Evolutionary conservation across 2,797 vertebrate genomes (phyloP).

Genomic region (Pseudotriccus pelzelni): DNA sequence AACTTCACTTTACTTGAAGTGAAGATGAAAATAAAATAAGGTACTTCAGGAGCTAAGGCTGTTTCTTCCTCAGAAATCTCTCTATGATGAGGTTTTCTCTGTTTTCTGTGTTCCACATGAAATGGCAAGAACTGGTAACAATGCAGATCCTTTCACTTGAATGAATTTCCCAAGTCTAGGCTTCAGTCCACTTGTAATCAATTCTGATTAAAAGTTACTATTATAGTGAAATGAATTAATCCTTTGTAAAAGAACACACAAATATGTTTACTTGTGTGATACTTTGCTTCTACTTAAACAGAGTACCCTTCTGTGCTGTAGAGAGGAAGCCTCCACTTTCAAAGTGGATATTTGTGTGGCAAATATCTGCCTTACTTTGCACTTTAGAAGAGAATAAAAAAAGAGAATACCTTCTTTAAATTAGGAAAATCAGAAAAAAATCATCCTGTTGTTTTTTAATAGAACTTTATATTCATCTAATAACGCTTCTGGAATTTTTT

Average conservation of each 20-base stretch:
- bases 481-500: not conserved
- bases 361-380: not conserved
- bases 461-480: not conserved
- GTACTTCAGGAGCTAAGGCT: not conserved
- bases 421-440: not conserved
- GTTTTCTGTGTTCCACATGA: not conserved
- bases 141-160: not conserved
- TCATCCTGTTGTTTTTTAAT: not conserved
- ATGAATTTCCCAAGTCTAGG: not conserved
- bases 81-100: not conserved
- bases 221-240: not conserved
- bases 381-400: not conserved
- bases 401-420: not conserved
- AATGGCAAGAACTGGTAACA: not conserved
- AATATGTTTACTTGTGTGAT: not conserved
- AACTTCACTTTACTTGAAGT: not conserved
- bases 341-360: not conserved
- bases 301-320: not conserved
- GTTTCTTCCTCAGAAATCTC: not conserved
- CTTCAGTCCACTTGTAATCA: not conserved
- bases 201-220: not conserved
- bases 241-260: not conserved
- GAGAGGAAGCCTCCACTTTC: not conserved
- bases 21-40: not conserved
- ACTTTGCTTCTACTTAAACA: not conserved